Base-by-base conservation (phyloP, 2,888 invertebrate species). In the Drosophila subquinaria region DNA sequence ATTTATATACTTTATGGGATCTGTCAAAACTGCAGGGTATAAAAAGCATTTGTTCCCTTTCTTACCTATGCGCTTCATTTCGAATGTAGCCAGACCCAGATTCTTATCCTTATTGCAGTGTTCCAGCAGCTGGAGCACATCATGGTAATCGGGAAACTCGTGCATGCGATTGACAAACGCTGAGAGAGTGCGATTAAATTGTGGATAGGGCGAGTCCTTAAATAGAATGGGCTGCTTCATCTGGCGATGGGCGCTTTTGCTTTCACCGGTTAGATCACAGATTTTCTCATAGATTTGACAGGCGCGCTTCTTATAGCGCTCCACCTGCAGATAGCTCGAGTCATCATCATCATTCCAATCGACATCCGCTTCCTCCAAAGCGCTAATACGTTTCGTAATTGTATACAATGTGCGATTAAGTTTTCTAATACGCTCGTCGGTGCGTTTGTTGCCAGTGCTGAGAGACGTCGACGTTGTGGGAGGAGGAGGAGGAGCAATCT, bases 321-420 rank as follows among this genome's bases (percentile, higher is more conserved):
- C 96, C 72, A 95, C 94, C 77, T 95, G 94, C 43, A 97, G 93
- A 92, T 96, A 97, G 35, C 94, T 93, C 3, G 97, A 96, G 90
- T 96, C 94, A 50, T 95, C 94, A 33, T 96, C 96, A 77, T 96
- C 95, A 80, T 96, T 95, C 84, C 96, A 95, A 90, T 96, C 95
- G 75, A 96, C 95, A 2, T 97, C 94, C 82, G 97, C 96, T 53
- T 94, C 93, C 85, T 96, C 96, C 5, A 96, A 91, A 73, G 94
- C 93, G 78, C 95, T 94, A 56, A 97, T 96, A 70, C 94, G 94
- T 82, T 94, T 94, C 57, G 95, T 94, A 20, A 97, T 93, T 76
- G 94, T 94, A 90, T 94, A 94, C 56, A 96, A 93, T 0, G 95
- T 94, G 69, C 94, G 94, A 84, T 95, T 95, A 5, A 95, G 81